Evolutionary conservation across 2,888 invertebrate species (phyloP).

Genomic region (Dascillus cervinus): DNA sequence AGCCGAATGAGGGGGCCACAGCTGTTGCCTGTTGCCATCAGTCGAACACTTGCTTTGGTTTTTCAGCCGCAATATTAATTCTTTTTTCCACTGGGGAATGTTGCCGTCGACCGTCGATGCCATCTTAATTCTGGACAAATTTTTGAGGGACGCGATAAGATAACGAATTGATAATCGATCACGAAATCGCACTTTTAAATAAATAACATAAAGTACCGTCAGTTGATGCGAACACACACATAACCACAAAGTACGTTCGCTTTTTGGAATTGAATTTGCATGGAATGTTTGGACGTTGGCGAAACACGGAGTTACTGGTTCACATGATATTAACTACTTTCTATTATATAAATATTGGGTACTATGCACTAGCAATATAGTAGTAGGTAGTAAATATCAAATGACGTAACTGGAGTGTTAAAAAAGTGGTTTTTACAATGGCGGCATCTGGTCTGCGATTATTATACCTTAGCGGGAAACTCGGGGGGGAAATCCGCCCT

Average conservation of each 20-base stretch:
- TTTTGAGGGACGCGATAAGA: too few relatives aligned
- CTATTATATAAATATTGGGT: slow-evolving; percentile 10
- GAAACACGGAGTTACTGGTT: too few relatives aligned
- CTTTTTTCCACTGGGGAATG: slow-evolving; percentile 77
- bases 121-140: too few relatives aligned
- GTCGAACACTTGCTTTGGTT: slow-evolving; percentile 14
- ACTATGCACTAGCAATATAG: slow-evolving; percentile 5
- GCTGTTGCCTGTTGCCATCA: slow-evolving; percentile 21
- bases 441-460: slow-evolving; percentile 9
- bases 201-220: not conserved
- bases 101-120: slow-evolving; percentile 9
- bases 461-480: not conserved
- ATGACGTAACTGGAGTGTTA: slow-evolving; percentile 11
- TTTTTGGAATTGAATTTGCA: too few relatives aligned
- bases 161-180: not conserved
- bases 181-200: not conserved
- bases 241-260: too few relatives aligned
- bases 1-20: slow-evolving; percentile 19
- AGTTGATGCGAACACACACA: not conserved
- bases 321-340: slow-evolving; percentile 13
- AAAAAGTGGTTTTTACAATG: slow-evolving; percentile 5
- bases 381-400: slow-evolving; percentile 9
- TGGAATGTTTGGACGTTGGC: too few relatives aligned
- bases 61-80: slow-evolving; percentile 64
- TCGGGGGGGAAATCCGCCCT: not conserved